These are phyloP conservation scores for Heptranchias perlo DNA, from an alignment of 2,113 vertebrate genomes.

Conservation along the genomic window DNA sequence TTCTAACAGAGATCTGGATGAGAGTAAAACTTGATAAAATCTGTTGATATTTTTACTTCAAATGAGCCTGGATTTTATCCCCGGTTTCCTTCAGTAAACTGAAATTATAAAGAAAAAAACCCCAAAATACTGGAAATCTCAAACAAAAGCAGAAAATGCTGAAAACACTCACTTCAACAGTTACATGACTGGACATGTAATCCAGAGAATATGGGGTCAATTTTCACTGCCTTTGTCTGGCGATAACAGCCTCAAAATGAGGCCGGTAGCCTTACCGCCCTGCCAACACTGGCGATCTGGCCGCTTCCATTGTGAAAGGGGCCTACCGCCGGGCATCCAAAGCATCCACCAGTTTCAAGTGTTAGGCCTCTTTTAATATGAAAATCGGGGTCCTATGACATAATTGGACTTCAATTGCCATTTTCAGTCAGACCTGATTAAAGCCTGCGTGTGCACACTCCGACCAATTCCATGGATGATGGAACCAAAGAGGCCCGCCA, in stretches of 20 bases:
- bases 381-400: neutral
- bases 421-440: neutral
- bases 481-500: neutral
- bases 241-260: neutral
- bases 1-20: neutral
- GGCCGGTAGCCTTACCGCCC: neutral
- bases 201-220: neutral
- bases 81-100: neutral
- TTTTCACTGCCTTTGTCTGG: neutral
- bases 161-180: neutral
- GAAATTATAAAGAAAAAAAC: neutral
- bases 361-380: neutral
- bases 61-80: neutral
- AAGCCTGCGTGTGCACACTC: neutral
- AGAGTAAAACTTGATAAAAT: neutral
- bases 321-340: neutral
- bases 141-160: neutral
- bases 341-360: neutral
- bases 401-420: neutral
- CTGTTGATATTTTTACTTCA: neutral
- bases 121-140: neutral
- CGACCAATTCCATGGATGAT: neutral
- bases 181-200: neutral
- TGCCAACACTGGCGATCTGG: neutral
- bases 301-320: neutral